Base-by-base conservation (phyloP, 2,113 vertebrate genomes). In the Tyrannus savana region DNA sequence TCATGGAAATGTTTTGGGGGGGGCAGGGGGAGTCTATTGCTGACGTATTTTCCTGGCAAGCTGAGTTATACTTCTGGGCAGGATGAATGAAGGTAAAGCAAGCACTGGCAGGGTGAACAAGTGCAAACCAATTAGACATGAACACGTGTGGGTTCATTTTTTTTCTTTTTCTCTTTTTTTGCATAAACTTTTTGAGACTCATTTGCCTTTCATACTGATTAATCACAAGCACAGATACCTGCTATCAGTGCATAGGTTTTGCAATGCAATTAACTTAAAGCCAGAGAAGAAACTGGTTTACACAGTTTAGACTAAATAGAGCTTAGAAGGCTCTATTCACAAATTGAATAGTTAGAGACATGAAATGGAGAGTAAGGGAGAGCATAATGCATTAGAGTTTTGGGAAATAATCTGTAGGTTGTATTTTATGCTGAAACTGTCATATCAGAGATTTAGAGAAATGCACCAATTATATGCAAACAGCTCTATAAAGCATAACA, bases 21-120 rank as follows among this genome's bases (percentile, higher is more conserved):
- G 64, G 19, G 21, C 8, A 3, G 7, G 46, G 69, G 25, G 14
- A 39, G 53, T n/a, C 52, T 72, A 28, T 7, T 82, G 87, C 66
- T 95, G 88, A 83, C 1, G 1, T 60, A 63, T 68, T 94, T 93
- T 81, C 83, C 73, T 90, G 88, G 79, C 85, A 96, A 96, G 83
- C 68, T 47, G 35, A 90, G 13, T 75, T 90, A 24, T 3, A 75
- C 44, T 90, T 81, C 49, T 53, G 88, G 55, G 76, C 69, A 33
- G 33, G 41, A 84, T 68, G 88, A 92, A 84, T 42, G 85, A 84
- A 92, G 47, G 89, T 24, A 94, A 72, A 93, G 55, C 88, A 93
- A 87, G 92, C 77, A 90, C 3, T 0, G 87, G 62, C 82, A 95
- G 44, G 64, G 68, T 77, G 86, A 95, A 89, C 83, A 92, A 89